A percentile compares a stretch with the other conserved stretches of the same genome.
Conservation (phyloP, 1,140 invertebrate genomes). For the Leptopilina boulardi region DNA sequence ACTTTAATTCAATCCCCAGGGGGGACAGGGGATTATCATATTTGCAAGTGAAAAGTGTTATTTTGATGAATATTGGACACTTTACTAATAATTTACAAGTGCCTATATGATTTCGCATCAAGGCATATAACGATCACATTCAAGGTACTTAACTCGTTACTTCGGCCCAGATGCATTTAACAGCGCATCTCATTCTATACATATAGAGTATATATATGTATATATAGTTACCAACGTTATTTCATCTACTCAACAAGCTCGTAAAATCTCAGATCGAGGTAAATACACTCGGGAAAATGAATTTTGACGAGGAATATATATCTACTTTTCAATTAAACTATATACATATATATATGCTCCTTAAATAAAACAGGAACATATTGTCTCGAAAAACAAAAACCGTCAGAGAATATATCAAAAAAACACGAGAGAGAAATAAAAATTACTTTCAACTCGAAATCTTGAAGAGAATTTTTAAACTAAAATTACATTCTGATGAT, state of each 20-base stretch:
- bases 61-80: neutral
- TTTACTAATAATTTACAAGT: neutral
- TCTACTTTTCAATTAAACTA: slow-evolving; percentile 29
- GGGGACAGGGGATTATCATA: too few relatives aligned
- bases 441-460: neutral
- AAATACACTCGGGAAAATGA: neutral
- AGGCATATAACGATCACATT: slow-evolving; percentile 3
- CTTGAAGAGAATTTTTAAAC: neutral
- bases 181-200: neutral
- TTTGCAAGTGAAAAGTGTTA: too few relatives aligned
- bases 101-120: slow-evolving; percentile 1
- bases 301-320: slow-evolving; percentile 10
- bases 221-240: neutral
- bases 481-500: neutral
- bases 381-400: neutral
- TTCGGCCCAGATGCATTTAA: neutral
- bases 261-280: slow-evolving; percentile 19
- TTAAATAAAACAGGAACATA: neutral
- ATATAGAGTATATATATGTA: neutral
- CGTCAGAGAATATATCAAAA: too few relatives aligned
- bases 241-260: slow-evolving; percentile 4
- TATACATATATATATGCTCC: neutral
- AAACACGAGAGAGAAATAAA: too few relatives aligned
- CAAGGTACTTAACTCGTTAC: neutral
- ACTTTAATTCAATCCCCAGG: too few relatives aligned